Evolutionary conservation across 2,113 vertebrate species (phyloP).

Genomic region (Copsychus sechellarum): DNA sequence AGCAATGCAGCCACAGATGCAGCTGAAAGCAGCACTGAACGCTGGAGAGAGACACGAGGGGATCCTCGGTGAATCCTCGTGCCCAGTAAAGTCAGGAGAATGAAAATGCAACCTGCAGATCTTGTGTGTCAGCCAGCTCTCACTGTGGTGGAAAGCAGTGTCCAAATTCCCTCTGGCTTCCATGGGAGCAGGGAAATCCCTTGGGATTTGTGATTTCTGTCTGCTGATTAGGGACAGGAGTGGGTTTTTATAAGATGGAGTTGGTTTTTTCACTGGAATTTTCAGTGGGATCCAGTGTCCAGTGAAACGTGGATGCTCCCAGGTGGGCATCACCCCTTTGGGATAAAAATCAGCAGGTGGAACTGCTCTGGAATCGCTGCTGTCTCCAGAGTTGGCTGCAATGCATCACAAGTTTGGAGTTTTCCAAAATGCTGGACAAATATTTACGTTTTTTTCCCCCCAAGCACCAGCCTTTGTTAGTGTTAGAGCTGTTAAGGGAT

Average conservation of each 20-base stretch:
- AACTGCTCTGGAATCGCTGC: not conserved
- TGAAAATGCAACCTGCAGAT: slow-evolving; percentile 14
- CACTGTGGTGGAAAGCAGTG: too few relatives aligned
- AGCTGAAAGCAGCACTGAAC: slow-evolving; percentile 21
- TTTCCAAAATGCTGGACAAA: not conserved
- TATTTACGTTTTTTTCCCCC: not conserved
- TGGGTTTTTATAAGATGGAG: not conserved
- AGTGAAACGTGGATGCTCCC: not conserved
- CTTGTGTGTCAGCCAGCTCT: not conserved
- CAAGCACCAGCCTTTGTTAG: not conserved
- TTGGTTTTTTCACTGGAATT: not conserved
- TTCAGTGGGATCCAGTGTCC: not conserved
- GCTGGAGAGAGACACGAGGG: slow-evolving; percentile 16
- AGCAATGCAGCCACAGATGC: slow-evolving; percentile 64
- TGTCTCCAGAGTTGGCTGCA: not conserved
- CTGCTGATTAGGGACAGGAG: not conserved
- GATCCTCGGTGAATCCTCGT: not conserved
- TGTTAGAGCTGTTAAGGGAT: not conserved
- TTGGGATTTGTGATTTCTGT: not conserved
- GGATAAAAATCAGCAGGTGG: not conserved
- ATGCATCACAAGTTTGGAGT: not conserved
- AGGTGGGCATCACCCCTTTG: not conserved
- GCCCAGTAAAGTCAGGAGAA: not conserved
- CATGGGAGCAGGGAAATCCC: not conserved
- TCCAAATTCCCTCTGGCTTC: not conserved